Base-by-base conservation (phyloP, 2,797 vertebrate species). In the Thunnus albacares region DNA sequence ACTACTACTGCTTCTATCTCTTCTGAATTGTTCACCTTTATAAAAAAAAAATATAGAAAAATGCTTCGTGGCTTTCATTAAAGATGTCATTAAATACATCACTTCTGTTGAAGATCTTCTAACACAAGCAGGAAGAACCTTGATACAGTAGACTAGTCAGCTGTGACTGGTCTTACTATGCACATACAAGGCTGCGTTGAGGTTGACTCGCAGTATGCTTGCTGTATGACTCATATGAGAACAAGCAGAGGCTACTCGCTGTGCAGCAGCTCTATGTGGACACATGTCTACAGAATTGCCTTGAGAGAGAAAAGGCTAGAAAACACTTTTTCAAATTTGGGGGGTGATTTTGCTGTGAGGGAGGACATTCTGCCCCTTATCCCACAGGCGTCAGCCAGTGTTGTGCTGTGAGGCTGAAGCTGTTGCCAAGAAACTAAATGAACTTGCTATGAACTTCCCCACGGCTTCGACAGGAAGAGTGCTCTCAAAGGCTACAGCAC, bases 341-440 rank as follows among this genome's bases (percentile, higher is more conserved):
- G 63, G 65, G 61, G 28, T 13, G 41, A 58, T 20, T 78, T 30
- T 55, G 59, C 75, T 55, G 59, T 11, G 55, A 79, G 68, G 76
- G 63, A 75, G 73, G 81, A 83, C 75, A 47, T 18, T 30, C 60
- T 81, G 79, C 81, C 69, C 73, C 61, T 66, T 38, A 59, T 80
- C 79, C 84, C 66, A 6, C 13, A 30, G n/a, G 72, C 84, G 84
- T 82, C 72, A 60, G 75, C 41, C 80, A 53, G 43, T 62, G 65
- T 55, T 85, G 84, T 83, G 80, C 62, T 41, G 51, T n/a, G 63
- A 79, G 80, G 59, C 85, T 70, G 61, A 68, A 79, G 76, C 81
- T 82, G 88, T 90, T 93, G 87, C 86, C 89, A 93, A 91, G 91
- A 85, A 90, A 89, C 85, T 65, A 78, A 69, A 83, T 86, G 79